Conservation (phyloP, 92 coral and sea anemone genomes). For the Actinostola sp. region DNA sequence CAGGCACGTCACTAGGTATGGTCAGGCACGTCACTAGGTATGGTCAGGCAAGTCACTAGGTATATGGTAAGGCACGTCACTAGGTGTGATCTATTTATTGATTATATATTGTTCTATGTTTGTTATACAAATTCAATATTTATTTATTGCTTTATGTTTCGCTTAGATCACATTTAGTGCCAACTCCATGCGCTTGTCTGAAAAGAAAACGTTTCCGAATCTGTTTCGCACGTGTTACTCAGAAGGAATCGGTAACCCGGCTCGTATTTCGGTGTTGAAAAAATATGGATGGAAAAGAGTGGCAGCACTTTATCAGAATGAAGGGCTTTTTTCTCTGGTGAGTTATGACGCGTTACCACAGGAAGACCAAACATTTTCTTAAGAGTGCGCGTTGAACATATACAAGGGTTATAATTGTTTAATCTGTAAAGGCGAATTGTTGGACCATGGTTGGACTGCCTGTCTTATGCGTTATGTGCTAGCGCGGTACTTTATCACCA, state of each 20-base stretch:
- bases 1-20: too few relatives aligned
- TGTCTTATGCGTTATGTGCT: background rate
- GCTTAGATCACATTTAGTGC: constrained; percentile 62
- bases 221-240: constrained; percentile 52
- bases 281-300: constrained; percentile 49
- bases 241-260: constrained; percentile 43
- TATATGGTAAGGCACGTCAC: too few relatives aligned
- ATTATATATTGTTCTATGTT: background rate
- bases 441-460: too few relatives aligned
- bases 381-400: too few relatives aligned
- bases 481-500: background rate
- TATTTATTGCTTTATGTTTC: background rate
- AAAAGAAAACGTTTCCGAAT: constrained; percentile 32
- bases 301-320: constrained; percentile 54
- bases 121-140: background rate
- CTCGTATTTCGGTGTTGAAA: constrained; percentile 51
- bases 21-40: too few relatives aligned
- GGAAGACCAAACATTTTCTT: too few relatives aligned
- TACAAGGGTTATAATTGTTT: too few relatives aligned
- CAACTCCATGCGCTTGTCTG: constrained; percentile 53
- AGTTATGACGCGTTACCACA: background rate
- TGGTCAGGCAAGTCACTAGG: too few relatives aligned
- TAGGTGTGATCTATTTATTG: too few relatives aligned
- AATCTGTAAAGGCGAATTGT: too few relatives aligned
- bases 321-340: constrained; percentile 54